phyloP scores from a whole-genome alignment of 2,113 vertebrate species.

The Chloropsis hardwickii region DNA sequence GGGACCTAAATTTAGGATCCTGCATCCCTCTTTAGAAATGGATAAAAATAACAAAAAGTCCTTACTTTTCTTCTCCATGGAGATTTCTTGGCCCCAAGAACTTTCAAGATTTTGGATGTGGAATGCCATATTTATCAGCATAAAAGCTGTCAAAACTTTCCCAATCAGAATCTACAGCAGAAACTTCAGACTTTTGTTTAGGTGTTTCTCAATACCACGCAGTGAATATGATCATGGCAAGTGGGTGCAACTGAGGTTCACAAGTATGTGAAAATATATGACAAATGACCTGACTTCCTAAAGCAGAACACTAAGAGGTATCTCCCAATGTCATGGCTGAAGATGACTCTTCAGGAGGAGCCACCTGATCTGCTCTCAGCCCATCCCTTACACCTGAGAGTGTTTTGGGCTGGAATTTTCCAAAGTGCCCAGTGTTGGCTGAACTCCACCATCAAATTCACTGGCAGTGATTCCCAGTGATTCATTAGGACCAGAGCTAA shows the following conservation, averaged over 20 bases:
- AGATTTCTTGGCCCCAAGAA: not conserved
- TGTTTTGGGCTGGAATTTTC: not conserved
- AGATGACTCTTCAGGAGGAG: not conserved
- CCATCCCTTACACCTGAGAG: not conserved
- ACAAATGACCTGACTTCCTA: not conserved
- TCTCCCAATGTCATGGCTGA: not conserved
- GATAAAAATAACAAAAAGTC: not conserved
- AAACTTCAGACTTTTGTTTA: not conserved
- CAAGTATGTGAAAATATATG: not conserved
- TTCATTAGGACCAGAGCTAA: not conserved
- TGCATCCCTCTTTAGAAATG: not conserved
- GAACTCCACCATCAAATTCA: not conserved
- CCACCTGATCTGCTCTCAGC: not conserved
- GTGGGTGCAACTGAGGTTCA: not conserved
- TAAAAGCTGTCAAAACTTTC: not conserved
- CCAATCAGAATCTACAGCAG: not conserved
- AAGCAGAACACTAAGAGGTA: not conserved
- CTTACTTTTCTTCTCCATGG: not conserved
- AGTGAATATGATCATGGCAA: not conserved
- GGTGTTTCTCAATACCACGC: not conserved
- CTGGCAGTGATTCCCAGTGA: not conserved
- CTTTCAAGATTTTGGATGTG: not conserved
- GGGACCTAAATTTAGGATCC: slow-evolving; percentile 24
- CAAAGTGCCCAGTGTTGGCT: not conserved
- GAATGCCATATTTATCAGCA: not conserved